Percentiles rank a stretch among this genome's conserved stretches.
Evolutionary conservation across 2,113 vertebrate genomes (phyloP).

Genomic region (Perccottus glenii): DNA sequence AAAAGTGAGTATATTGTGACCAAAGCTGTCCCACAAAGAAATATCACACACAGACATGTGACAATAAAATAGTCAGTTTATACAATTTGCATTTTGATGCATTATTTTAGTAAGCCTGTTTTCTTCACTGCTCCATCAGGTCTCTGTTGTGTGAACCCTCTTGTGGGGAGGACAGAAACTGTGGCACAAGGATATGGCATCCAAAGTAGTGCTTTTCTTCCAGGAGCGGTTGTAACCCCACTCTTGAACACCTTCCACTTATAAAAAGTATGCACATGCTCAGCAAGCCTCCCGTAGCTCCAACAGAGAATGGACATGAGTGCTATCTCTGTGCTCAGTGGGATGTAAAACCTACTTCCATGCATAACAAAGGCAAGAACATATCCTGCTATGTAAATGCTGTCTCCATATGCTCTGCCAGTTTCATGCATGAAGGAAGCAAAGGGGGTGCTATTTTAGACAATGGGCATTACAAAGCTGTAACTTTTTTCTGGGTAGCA

Average conservation of each 20-base stretch:
- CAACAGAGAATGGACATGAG: conserved; percentile 14
- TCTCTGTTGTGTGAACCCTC: neutral
- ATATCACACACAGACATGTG: too few relatives aligned
- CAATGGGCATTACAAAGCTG: neutral
- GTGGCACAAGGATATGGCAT: neutral
- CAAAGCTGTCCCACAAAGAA: too few relatives aligned
- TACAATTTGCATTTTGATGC: neutral
- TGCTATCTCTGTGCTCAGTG: conserved; percentile 9
- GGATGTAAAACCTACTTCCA: conserved; percentile 17
- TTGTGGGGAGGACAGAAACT: conserved; percentile 2
- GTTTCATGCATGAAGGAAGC: neutral
- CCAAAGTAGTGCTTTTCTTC: neutral
- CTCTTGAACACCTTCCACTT: conserved; percentile 19
- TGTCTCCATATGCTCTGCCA: neutral
- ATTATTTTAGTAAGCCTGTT: neutral
- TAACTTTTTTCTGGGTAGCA: too few relatives aligned
- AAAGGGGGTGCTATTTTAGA: too few relatives aligned
- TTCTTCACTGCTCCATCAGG: neutral
- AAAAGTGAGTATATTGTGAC: too few relatives aligned
- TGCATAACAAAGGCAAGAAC: conserved; percentile 25
- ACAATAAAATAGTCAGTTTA: too few relatives aligned
- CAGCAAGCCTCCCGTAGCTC: conserved; percentile 17
- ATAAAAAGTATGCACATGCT: conserved; percentile 3
- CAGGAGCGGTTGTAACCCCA: conserved; percentile 7
- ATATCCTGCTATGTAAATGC: conserved; percentile 11